Conservation (phyloP, 1,140 invertebrate genomes). For the Drosophila aff. region DNA sequence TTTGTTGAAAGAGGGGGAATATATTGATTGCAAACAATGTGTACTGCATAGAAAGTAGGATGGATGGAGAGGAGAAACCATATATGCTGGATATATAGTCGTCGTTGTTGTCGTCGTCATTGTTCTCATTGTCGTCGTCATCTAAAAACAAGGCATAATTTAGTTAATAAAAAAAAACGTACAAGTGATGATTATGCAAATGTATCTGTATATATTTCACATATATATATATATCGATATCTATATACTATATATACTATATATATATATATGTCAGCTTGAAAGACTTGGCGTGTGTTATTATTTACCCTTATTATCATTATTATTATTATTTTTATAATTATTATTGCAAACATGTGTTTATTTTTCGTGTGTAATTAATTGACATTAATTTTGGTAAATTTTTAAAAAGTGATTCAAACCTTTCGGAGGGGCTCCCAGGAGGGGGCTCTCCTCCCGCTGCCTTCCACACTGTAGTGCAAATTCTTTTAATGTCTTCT, state of each 20-base stretch:
- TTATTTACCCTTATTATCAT: conserved; percentile 45
- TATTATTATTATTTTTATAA: conserved; percentile 42
- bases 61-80: neutral
- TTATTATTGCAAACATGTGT: conserved; percentile 28
- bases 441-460: conserved; percentile 25
- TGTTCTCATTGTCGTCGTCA: conserved; percentile 34
- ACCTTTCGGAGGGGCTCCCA: conserved; percentile 12
- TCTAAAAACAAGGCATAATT: conserved; percentile 33
- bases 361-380: conserved; percentile 31
- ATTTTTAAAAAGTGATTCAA: conserved; percentile 32
- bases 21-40: conserved; percentile 11
- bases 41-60: conserved; percentile 2
- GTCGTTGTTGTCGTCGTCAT: conserved; percentile 22
- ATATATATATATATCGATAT: conserved; percentile 32
- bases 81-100: conserved; percentile 16
- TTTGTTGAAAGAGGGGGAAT: conserved; percentile 21
- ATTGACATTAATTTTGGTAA: conserved; percentile 33
- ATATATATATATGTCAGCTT: conserved; percentile 25
- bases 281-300: conserved; percentile 51
- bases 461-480: conserved; percentile 45
- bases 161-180: conserved; percentile 50
- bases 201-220: conserved; percentile 34
- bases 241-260: neutral
- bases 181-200: conserved; percentile 59
- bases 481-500: conserved; percentile 41